Evolutionary conservation across 2,113 vertebrate genomes (phyloP), one percentile per base, ranked within the genome.

Genomic region (Callopanchax toddi): DNA sequence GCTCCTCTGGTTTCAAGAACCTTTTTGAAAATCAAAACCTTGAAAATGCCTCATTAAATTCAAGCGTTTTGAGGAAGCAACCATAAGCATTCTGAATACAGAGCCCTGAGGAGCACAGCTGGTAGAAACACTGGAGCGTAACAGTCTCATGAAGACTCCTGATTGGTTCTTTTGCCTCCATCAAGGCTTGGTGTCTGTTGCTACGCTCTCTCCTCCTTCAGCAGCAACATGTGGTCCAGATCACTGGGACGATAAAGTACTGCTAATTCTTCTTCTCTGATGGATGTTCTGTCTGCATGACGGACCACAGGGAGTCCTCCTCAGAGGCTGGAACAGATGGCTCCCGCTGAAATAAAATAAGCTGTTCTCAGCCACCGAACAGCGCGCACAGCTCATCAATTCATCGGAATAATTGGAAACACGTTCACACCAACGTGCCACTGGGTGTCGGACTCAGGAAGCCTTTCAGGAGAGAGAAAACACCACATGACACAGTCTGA

Each of bases 401-500:
- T 55, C 36, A 37, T 58, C 2, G 13, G 32, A 67, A 76, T 60
- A 63, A 63, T 21, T 74, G 68, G 26, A 71, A 71, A 48, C 74
- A 71, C 34, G 61, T 55, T 43, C 49, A 56, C 32, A 16, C 39
- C 55, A 61, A 78, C 66, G 45, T 23, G 50, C 51, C 43, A 2
- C 75, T 23, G 22, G 11, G 22, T 11, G 63, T 59, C 25, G 11
- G 1, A 43, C 62, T 32, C 66, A 71, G 83, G 79, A 82, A 82
- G 74, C 37, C 51, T 46, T 78, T 49, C 51, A 57, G 66, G 5
- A 44, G 0, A 37, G 48, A 57, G 66, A 29, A 68, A 29, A 13
- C 45, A 68, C 83, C 83, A 85, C 83, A 85, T 85, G 76, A 70
- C 1, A 85, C 46, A 34, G 76, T 79, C 79, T 74, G 79, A 77